Evolutionary conservation across 2,888 invertebrate genomes (phyloP).

Genomic region (Glyphotaelius pellucidus): DNA sequence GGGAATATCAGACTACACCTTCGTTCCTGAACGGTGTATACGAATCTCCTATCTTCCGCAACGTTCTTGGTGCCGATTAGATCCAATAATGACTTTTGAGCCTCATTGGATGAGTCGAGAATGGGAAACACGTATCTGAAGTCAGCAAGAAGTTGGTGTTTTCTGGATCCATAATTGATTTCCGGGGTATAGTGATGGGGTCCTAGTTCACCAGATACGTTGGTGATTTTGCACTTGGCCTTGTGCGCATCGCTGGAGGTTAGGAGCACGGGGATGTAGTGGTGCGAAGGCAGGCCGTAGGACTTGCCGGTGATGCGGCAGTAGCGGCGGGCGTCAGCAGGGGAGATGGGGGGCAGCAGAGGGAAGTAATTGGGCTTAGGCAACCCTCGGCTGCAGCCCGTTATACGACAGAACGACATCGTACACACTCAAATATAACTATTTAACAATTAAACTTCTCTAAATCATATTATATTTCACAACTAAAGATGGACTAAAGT

Average conservation of each 20-base stretch:
- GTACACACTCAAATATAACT: slow-evolving; percentile 17
- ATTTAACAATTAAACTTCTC: not conserved
- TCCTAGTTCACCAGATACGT: slow-evolving; percentile 79
- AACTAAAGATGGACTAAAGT: slow-evolving; percentile 26
- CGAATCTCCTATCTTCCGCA: slow-evolving; percentile 80
- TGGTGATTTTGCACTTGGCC: slow-evolving; percentile 82
- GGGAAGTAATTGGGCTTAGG: slow-evolving; percentile 91
- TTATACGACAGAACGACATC: slow-evolving; percentile 89
- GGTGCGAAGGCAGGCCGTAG: slow-evolving; percentile 84
- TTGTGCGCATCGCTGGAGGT: slow-evolving; percentile 73
- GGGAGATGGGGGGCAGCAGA: slow-evolving; percentile 87
- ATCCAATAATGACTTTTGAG: slow-evolving; percentile 80
- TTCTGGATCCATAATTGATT: slow-evolving; percentile 81
- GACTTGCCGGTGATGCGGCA: slow-evolving; percentile 89
- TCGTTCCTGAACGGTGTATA: slow-evolving; percentile 86
- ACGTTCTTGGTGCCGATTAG: slow-evolving; percentile 80
- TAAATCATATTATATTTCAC: slow-evolving; percentile 44
- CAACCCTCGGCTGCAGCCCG: slow-evolving; percentile 86
- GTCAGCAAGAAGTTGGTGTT: slow-evolving; percentile 82
- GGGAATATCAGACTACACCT: slow-evolving; percentile 86
- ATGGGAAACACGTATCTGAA: slow-evolving; percentile 87
- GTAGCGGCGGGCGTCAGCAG: slow-evolving; percentile 88
- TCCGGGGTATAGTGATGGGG: slow-evolving; percentile 80
- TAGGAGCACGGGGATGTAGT: slow-evolving; percentile 87
- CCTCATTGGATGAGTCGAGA: slow-evolving; percentile 82